Conservation (phyloP, 2,888 invertebrate genomes). For the Horisme vitalbata region DNA sequence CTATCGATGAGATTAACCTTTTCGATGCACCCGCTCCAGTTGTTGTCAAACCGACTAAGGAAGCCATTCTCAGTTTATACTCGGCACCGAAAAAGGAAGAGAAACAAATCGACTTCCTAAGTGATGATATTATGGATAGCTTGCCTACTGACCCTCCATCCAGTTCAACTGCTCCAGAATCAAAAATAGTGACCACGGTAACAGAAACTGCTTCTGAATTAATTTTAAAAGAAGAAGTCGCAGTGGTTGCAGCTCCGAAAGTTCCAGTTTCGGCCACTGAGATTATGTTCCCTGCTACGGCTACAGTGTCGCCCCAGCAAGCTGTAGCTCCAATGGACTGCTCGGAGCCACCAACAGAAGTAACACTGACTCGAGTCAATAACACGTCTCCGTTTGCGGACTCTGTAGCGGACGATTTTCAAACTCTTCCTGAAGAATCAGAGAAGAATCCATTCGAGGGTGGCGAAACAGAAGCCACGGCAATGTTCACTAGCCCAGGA, state of each 20-base stretch:
- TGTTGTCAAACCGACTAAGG: slow-evolving; percentile 77
- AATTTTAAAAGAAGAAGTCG: slow-evolving; percentile 11
- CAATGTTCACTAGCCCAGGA: slow-evolving; percentile 37
- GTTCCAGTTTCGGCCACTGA: slow-evolving; percentile 16
- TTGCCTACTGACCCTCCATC: slow-evolving; percentile 41
- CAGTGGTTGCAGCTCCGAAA: slow-evolving; percentile 7
- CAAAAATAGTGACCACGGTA: slow-evolving; percentile 36
- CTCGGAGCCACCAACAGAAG: slow-evolving; percentile 53
- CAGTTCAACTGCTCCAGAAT: slow-evolving; percentile 8
- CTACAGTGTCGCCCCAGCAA: slow-evolving; percentile 16
- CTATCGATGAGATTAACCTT: slow-evolving; percentile 75
- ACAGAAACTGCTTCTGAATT: slow-evolving; percentile 23
- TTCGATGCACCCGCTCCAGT: slow-evolving; percentile 83
- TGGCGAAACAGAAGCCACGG: slow-evolving; percentile 30
- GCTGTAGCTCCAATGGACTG: slow-evolving; percentile 62
- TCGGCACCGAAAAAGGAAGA: slow-evolving; percentile 68
- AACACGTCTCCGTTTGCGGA: slow-evolving; percentile 61
- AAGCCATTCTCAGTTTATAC: slow-evolving; percentile 84
- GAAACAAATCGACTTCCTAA: slow-evolving; percentile 81
- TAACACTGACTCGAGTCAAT: slow-evolving; percentile 40
- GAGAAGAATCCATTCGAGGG: slow-evolving; percentile 71
- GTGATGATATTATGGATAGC: slow-evolving; percentile 79
- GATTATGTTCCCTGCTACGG: slow-evolving; percentile 16
- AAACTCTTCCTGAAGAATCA: slow-evolving; percentile 37
- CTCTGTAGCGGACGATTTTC: slow-evolving; percentile 39